Evolutionary conservation across 2,888 invertebrate species (phyloP).

Genomic region (Taenaris catops): DNA sequence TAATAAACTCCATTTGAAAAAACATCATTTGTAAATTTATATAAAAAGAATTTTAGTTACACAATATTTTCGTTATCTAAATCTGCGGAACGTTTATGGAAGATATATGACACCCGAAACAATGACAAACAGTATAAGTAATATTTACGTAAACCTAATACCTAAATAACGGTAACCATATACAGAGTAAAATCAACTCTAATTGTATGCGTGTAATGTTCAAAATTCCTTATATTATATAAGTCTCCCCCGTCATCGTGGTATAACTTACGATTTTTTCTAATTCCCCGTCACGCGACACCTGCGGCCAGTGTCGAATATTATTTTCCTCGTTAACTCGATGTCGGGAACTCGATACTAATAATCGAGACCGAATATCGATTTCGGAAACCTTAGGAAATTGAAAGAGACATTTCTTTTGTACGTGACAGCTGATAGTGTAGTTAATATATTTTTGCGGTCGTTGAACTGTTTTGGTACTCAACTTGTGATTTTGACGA

Average conservation of each 20-base stretch:
- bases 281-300: slow-evolving; percentile 54
- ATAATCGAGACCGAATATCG: slow-evolving; percentile 58
- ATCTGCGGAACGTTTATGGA: slow-evolving; percentile 2
- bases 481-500: no score
- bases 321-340: slow-evolving; percentile 63
- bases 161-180: slow-evolving; percentile 1
- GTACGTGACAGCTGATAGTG: slow-evolving; percentile 19
- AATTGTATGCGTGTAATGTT: no score
- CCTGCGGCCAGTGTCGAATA: slow-evolving; percentile 62
- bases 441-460: slow-evolving; percentile 9
- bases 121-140: slow-evolving; percentile 16
- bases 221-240: neutral
- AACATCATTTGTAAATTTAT: no score
- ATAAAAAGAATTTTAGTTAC: slow-evolving; percentile 8
- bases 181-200: neutral
- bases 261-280: slow-evolving; percentile 26
- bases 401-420: slow-evolving; percentile 35
- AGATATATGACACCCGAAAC: slow-evolving; percentile 14
- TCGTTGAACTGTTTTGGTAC: slow-evolving; percentile 7
- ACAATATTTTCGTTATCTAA: slow-evolving; percentile 5
- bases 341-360: slow-evolving; percentile 54
- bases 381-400: slow-evolving; percentile 65
- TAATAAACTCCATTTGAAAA: no score
- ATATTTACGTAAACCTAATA: slow-evolving; percentile 17
- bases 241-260: slow-evolving; percentile 15